Evolutionary conservation across 2,797 vertebrate genomes (phyloP).

Genomic region (Pagetopsis macropterus): DNA sequence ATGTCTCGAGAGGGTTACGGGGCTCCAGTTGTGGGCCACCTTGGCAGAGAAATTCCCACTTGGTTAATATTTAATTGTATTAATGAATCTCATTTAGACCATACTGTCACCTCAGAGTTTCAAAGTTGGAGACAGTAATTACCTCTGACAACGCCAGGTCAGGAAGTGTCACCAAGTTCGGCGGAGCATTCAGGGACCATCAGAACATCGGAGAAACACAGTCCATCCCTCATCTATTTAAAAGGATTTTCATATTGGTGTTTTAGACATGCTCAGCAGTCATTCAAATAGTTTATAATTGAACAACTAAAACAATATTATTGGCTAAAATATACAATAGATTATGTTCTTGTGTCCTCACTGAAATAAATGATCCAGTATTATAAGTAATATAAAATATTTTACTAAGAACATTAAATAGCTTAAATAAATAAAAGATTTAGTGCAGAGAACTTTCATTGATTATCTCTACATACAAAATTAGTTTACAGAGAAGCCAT

Average conservation of each 20-base stretch:
- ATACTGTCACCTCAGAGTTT: conserved; percentile 40
- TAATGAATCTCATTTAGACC: conserved; percentile 47
- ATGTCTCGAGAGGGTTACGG: background rate
- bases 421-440: too few relatives aligned
- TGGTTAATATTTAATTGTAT: conserved; percentile 57
- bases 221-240: background rate
- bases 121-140: conserved; percentile 36
- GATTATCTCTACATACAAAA: too few relatives aligned
- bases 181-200: background rate
- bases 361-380: too few relatives aligned
- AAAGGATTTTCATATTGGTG: background rate
- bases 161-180: conserved; percentile 2
- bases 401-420: too few relatives aligned
- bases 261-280: background rate
- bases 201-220: background rate
- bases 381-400: too few relatives aligned
- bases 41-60: conserved; percentile 39
- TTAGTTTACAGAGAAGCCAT: too few relatives aligned
- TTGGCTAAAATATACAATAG: too few relatives aligned
- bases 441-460: too few relatives aligned
- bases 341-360: too few relatives aligned
- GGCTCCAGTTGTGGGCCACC: conserved; percentile 2
- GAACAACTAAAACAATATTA: too few relatives aligned
- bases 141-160: conserved; percentile 35
- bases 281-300: too few relatives aligned